phyloP scores from a whole-genome alignment of 2,888 invertebrate species.

The Alsophila aescularia region DNA sequence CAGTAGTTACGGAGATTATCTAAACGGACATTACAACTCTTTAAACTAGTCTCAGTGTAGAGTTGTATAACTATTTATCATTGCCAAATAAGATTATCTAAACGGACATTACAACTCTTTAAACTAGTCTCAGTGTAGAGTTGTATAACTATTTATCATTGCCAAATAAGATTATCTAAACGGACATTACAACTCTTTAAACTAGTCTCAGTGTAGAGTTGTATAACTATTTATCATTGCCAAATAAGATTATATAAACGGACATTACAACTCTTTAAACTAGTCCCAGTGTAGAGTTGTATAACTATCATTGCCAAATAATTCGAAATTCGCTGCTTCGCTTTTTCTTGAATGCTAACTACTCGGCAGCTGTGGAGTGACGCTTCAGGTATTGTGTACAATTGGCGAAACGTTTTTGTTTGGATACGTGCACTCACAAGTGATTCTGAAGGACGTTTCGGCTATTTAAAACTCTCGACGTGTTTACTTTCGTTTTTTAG shows the following conservation, averaged over 20 bases:
- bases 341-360: background rate
- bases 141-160: no score
- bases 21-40: background rate
- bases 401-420: no score
- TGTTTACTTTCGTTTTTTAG: no score
- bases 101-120: background rate
- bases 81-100: background rate
- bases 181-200: background rate
- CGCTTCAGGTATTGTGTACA: no score
- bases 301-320: background rate
- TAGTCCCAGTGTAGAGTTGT: background rate
- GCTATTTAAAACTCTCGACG: no score
- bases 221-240: no score
- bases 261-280: background rate
- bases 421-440: no score
- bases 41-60: no score
- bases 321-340: background rate
- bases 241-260: background rate
- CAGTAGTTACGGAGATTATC: background rate
- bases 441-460: no score
- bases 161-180: background rate
- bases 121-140: no score
- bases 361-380: background rate
- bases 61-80: no score
- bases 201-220: no score